These are phyloP conservation scores for Ginglymostoma cirratum DNA, from an alignment of 2,113 vertebrate species.

Conservation along the genomic window DNA sequence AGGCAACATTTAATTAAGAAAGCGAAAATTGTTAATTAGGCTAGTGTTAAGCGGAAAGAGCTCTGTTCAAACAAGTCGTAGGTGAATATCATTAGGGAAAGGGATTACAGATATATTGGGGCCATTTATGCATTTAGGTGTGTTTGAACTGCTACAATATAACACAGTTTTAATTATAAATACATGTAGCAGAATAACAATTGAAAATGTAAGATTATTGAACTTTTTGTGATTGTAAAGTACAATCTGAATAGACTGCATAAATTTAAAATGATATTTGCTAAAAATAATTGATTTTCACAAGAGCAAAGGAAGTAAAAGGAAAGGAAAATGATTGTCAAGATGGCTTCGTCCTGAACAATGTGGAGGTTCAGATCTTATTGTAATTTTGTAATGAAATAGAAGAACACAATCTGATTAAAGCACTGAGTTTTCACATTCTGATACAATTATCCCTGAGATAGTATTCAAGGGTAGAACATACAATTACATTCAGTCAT, in stretches of 20 bases:
- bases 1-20: background rate
- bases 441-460: background rate
- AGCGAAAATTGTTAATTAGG: background rate
- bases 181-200: background rate
- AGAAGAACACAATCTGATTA: background rate
- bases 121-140: background rate
- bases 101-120: background rate
- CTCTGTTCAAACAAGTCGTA: no score
- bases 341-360: background rate
- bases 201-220: background rate
- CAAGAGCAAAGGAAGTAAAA: background rate
- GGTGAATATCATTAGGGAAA: background rate
- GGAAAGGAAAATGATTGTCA: background rate
- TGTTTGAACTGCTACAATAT: background rate
- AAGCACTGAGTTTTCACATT: background rate
- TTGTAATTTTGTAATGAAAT: background rate
- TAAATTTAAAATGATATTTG: background rate
- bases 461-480: background rate
- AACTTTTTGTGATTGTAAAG: background rate
- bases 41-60: background rate
- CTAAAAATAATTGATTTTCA: background rate
- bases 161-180: background rate
- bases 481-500: background rate
- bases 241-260: background rate
- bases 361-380: background rate